phyloP scores from a whole-genome alignment of 1,140 invertebrate genomes.

The Leguminivora glycinivorella region DNA sequence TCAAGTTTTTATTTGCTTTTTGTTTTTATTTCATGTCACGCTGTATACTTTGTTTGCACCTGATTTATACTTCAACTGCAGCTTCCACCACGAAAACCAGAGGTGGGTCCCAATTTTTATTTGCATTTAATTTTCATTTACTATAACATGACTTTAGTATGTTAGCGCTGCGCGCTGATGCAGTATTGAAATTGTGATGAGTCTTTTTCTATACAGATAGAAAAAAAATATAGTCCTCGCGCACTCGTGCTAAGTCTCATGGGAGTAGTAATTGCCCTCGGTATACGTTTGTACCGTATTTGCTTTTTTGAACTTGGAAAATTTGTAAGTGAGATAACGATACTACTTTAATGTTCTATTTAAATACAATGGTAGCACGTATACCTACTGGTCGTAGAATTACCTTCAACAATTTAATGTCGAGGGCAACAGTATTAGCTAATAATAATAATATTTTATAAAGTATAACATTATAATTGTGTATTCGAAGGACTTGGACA shows the following conservation, averaged over 20 bases:
- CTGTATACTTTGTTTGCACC: constrained; percentile 77
- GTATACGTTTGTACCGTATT: too few relatives aligned
- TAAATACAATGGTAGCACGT: too few relatives aligned
- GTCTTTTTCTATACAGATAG: too few relatives aligned
- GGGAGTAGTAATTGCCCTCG: too few relatives aligned
- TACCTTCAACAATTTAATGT: neutral
- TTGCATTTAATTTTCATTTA: constrained; percentile 22
- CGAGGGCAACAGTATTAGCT: neutral
- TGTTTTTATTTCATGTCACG: constrained; percentile 79
- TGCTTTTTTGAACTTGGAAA: too few relatives aligned
- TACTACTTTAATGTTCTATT: too few relatives aligned
- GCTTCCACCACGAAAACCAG: constrained; percentile 90
- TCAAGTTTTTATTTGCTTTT: constrained; percentile 57
- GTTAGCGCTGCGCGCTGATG: too few relatives aligned
- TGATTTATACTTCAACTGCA: constrained; percentile 70
- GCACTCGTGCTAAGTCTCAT: too few relatives aligned
- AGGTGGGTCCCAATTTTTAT: constrained; percentile 81
- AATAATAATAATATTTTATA: neutral
- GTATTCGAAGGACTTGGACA: constrained; percentile 89
- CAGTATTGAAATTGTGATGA: too few relatives aligned
- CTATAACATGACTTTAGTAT: neutral
- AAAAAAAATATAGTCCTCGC: too few relatives aligned
- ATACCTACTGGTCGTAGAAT: too few relatives aligned
- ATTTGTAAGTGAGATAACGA: too few relatives aligned
- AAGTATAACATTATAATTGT: constrained; percentile 10